A percentile compares a stretch with the other conserved stretches of the same genome.
Evolutionary conservation across 23 tunicate species (phyloP).

Genomic region (Clavelina lepadiformis): DNA sequence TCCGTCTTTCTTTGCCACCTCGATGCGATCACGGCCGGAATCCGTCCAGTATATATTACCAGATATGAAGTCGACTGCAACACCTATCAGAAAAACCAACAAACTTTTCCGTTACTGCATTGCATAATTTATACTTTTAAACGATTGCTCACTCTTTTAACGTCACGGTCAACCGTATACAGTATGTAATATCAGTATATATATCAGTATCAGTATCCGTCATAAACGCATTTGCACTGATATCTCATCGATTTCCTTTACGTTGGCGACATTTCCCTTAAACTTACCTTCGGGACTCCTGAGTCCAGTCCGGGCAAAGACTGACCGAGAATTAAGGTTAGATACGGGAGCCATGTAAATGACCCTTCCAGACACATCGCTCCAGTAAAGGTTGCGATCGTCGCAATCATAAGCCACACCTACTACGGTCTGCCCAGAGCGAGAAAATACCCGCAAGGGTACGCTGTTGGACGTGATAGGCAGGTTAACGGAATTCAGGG

Average conservation of each 20-base stretch:
- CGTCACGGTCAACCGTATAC: no score
- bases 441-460: slow-evolving; percentile 35
- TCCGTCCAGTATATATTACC: slow-evolving; percentile 87
- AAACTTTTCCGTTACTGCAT: no score
- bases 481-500: slow-evolving; percentile 32
- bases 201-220: no score
- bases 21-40: slow-evolving; percentile 51
- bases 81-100: slow-evolving; percentile 29
- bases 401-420: slow-evolving; percentile 68
- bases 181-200: no score
- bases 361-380: slow-evolving; percentile 37
- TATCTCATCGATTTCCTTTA: no score
- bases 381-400: slow-evolving; percentile 47
- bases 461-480: slow-evolving; percentile 38
- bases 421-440: slow-evolving; percentile 46
- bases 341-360: slow-evolving; percentile 54
- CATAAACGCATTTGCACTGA: no score
- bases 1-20: slow-evolving; percentile 60
- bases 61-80: slow-evolving; percentile 69
- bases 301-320: slow-evolving; percentile 20
- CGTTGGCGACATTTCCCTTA: no score
- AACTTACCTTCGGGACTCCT: slow-evolving; percentile 76
- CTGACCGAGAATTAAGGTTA: slow-evolving; percentile 15
- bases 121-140: no score
- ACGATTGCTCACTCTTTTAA: no score